Evolutionary conservation across 1,140 invertebrate species (phyloP).

Genomic region (Grapholita molesta): DNA sequence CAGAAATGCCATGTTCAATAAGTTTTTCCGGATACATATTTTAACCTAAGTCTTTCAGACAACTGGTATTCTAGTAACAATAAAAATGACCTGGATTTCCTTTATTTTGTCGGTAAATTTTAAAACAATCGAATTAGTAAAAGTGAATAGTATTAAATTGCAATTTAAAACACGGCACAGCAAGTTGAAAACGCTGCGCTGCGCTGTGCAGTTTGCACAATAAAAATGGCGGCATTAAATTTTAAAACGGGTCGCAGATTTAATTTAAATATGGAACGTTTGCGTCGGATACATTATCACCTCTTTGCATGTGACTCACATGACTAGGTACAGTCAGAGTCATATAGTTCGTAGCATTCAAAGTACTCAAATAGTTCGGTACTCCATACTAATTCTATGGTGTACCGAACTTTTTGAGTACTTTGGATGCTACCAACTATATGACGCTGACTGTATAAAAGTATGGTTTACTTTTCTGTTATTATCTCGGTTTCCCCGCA

Average conservation of each 20-base stretch:
- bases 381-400: no score
- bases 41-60: no score
- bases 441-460: no score
- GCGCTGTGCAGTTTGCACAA: background rate
- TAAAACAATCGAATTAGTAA: background rate
- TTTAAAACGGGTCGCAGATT: slow-evolving; percentile 9
- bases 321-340: background rate
- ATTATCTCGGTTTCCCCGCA: no score
- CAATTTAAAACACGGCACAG: background rate
- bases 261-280: background rate
- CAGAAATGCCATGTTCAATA: no score
- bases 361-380: no score
- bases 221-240: background rate
- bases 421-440: no score
- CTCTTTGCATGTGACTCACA: background rate
- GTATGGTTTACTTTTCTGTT: background rate
- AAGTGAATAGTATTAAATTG: background rate
- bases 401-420: no score
- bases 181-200: background rate
- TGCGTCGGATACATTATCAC: background rate
- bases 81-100: no score
- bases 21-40: no score
- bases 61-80: no score
- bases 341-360: no score
- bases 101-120: background rate